phyloP scores from a whole-genome alignment of 2,113 vertebrate genomes.

The Ophiodon elongatus region DNA sequence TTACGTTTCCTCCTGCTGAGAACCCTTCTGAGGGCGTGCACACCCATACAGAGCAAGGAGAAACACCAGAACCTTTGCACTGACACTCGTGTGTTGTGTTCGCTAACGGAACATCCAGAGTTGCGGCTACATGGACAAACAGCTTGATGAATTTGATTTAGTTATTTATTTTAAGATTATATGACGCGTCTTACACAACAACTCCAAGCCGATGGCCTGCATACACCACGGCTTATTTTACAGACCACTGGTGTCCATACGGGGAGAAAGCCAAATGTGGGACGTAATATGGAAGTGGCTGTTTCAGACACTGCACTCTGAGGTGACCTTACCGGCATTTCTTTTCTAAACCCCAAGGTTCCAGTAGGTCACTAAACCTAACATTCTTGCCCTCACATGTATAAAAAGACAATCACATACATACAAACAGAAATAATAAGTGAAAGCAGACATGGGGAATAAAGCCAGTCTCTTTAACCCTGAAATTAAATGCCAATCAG shows the following conservation, averaged over 20 bases:
- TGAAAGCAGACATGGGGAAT: constrained; percentile 20
- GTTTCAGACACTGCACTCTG: not conserved
- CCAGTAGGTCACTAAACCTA: not conserved
- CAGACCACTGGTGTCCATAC: not conserved
- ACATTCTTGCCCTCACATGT: not conserved
- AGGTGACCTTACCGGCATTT: not conserved
- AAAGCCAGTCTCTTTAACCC: not conserved
- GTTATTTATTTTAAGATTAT: not conserved
- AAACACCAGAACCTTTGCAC: not conserved
- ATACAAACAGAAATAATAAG: not conserved
- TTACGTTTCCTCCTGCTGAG: not conserved
- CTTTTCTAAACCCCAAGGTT: not conserved
- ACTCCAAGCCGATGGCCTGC: not conserved
- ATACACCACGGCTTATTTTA: not conserved
- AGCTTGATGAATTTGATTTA: not conserved
- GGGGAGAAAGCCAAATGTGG: not conserved
- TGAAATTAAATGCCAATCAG: not conserved
- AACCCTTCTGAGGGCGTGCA: not conserved
- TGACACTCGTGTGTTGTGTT: not conserved
- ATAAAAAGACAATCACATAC: not conserved
- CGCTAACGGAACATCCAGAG: not conserved
- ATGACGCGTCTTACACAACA: not conserved
- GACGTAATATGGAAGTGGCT: not conserved
- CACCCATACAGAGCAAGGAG: not conserved
- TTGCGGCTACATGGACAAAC: not conserved